Base-by-base conservation (phyloP, 2,797 vertebrate genomes). In the Bovichtus diacanthus region DNA sequence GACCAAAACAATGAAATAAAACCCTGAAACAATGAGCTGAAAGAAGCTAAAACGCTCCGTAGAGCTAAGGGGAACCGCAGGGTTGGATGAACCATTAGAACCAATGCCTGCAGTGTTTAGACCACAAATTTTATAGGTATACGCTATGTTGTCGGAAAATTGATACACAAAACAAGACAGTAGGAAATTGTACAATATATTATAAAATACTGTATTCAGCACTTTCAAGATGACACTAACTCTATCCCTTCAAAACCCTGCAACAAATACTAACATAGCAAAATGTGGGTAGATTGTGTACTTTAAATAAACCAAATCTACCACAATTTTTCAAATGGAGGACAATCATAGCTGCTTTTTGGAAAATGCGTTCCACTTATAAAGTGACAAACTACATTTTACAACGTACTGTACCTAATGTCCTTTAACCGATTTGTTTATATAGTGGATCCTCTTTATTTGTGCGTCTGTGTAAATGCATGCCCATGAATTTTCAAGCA, bases 401-500 rank as follows among this genome's bases (percentile, higher is more conserved):
- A 61, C n/a, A 21, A 51, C 31, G 46, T 68, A 16, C 12, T 18
- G 13, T 25, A 21, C 15, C 64, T 61, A 43, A 70, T 23, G 41
- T 51, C n/a, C 39, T 50, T 25, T 25, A 23, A 66, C 18, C 3
- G 1, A 43, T 38, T 41, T 75, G 49, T 70, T 64, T 36, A 78
- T 29, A 31, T 4, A 21, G 44, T 34, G 34, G 19, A 51, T 56
- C 47, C 19, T 64, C 39, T 44, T 64, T 76, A 59, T 65, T 71
- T 54, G 25, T 58, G 50, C 21, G n/a, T 74, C 53, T 13, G 19
- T 73, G 43, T 76, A 25, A 71, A 51, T 47, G 38, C 74, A 29
- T 19, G 23, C n/a, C 41, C 51, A 72, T 82, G 74, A 39, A 51
- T 76, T 70, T 83, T 49, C 29, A 46, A 50, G 41, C 5, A 18